Base-by-base conservation (phyloP, 2,888 invertebrate genomes). In the Pandemis heparana region DNA sequence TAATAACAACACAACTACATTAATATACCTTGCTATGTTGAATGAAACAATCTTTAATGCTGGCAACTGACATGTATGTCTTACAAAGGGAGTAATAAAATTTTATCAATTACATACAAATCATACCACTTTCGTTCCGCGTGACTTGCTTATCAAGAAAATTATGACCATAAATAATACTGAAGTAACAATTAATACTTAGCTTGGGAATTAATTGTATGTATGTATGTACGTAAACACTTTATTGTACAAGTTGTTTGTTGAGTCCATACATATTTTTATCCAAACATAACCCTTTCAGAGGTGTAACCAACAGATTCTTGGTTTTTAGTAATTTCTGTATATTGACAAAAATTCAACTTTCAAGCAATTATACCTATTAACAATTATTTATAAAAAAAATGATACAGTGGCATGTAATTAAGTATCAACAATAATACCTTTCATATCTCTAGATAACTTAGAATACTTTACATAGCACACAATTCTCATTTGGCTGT, bases 141-240 rank as follows among this genome's bases (percentile, higher is more conserved):
- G 46, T 48, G 38, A 48, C 68, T 60, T 60, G 18, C 60, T 60
- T 68, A 60, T 68, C 68, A 59, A 9, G 7, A 56, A 53, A 53
- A 51, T 48, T 48, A n/a, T 0, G n/a, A 16, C 48, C 48, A n/a
- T 48, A 48, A 48, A 48, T 48, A 48, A n/a, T 43, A 12, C 23
- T 32, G 23, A 32, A 32, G 23, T 32, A 32, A 32, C 23, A 32
- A 32, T 32, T 32, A 32, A 32, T 32, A 4, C 23, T 32, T 32
- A 32, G 23, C 3, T 4, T 32, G 23, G 23, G 23, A 32, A 32
- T 32, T 32, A 32, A 4, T 32, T 32, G 23, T 32, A 32, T 32
- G 23, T 32, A 32, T 2, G 4, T 32, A 32, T 32, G 23, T 32
- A 32, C 4, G 23, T 32, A 32, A 32, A 32, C 23, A 32, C 2